Evolutionary conservation across 2,113 vertebrate genomes (phyloP).

Genomic region (Aspidoscelis tigris): DNA sequence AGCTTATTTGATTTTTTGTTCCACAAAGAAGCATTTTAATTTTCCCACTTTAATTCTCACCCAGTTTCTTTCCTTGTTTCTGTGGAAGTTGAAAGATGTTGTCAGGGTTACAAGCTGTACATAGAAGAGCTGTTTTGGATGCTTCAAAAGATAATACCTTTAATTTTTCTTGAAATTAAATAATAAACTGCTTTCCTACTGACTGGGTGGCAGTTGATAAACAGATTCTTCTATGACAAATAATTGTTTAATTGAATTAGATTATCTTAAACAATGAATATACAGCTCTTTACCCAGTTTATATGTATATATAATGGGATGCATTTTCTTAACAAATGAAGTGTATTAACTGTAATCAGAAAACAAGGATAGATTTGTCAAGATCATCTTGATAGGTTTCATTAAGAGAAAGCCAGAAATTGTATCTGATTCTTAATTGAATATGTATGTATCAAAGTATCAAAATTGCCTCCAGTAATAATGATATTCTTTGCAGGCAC

Average conservation of each 20-base stretch:
- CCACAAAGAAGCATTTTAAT: background rate
- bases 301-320: no score
- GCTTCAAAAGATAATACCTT: no score
- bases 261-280: no score
- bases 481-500: conserved; percentile 80
- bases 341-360: background rate
- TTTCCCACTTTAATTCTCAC: background rate
- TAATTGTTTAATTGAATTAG: no score
- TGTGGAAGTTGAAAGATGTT: background rate
- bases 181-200: no score
- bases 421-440: background rate
- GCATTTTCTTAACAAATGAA: no score
- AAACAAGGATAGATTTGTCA: no score
- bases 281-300: no score
- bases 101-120: background rate
- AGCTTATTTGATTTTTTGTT: background rate
- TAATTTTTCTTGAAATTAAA: no score
- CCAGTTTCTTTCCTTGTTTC: background rate
- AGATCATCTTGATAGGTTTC: background rate
- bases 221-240: no score
- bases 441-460: background rate
- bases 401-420: background rate
- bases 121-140: no score
- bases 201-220: no score
- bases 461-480: background rate